These are phyloP conservation scores for Mustelus asterias DNA, from an alignment of 2,113 vertebrate species.

Conservation along the genomic window DNA sequence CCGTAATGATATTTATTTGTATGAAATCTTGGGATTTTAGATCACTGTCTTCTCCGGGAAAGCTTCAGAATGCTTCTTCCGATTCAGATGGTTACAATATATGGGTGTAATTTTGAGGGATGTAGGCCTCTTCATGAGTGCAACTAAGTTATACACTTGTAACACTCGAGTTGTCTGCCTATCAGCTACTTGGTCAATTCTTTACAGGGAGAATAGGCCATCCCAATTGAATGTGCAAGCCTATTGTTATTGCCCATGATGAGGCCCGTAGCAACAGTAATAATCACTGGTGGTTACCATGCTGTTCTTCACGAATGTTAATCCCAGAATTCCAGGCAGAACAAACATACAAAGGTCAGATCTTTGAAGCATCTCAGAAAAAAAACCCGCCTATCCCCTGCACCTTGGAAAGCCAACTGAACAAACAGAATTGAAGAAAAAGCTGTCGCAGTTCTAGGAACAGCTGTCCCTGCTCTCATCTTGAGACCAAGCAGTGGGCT, in stretches of 20 bases:
- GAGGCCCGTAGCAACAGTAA: neutral
- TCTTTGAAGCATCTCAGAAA: neutral
- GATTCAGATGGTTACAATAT: neutral
- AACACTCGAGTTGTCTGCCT: neutral
- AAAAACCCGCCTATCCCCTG: neutral
- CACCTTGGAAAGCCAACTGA: neutral
- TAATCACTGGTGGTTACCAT: neutral
- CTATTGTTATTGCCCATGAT: neutral
- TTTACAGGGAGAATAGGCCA: neutral
- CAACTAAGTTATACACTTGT: neutral
- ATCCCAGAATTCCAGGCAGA: constrained; percentile 9
- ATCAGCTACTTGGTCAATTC: neutral
- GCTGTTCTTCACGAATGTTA: neutral
- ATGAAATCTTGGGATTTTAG: neutral
- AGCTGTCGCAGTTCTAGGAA: neutral
- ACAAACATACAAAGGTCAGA: neutral
- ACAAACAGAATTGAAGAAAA: neutral
- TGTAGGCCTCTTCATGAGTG: neutral
- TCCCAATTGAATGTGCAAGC: neutral
- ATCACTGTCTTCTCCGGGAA: neutral
- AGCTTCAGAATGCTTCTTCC: neutral
- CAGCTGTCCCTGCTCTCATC: neutral
- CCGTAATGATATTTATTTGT: neutral
- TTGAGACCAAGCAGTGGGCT: neutral
- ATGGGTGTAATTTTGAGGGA: neutral